phyloP scores from a whole-genome alignment of 1,140 invertebrate species.

The Chymomyza costata region DNA sequence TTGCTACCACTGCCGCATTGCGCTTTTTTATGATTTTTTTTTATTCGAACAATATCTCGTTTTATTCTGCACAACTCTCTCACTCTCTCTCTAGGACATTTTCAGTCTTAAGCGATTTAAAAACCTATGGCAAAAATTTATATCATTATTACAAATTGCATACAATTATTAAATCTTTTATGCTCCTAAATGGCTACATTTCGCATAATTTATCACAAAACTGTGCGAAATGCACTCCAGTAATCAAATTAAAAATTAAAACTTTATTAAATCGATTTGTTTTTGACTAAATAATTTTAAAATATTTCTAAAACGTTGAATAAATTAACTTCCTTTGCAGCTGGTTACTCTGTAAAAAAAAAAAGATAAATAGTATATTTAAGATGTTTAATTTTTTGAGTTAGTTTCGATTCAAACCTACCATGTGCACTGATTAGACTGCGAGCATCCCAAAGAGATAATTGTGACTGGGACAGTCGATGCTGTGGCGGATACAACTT shows the following conservation, averaged over 20 bases:
- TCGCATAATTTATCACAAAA: constrained; percentile 63
- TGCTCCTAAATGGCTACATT: constrained; percentile 55
- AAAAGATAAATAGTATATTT: not conserved
- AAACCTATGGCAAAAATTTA: constrained; percentile 72
- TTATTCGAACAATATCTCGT: constrained; percentile 1
- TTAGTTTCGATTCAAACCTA: constrained; percentile 3
- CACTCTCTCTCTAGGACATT: constrained; percentile 66
- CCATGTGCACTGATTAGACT: constrained; percentile 74
- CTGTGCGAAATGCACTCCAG: constrained; percentile 59
- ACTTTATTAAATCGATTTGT: too few species aligned
- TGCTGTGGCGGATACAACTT: constrained; percentile 64
- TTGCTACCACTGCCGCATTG: constrained; percentile 11
- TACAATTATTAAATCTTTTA: constrained; percentile 67
- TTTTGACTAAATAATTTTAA: constrained; percentile 62
- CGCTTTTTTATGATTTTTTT: constrained; percentile 13
- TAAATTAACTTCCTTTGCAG: constrained; percentile 44
- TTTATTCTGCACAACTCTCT: constrained; percentile 28
- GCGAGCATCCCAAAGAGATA: constrained; percentile 74
- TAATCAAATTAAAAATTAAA: constrained; percentile 27
- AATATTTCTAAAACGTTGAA: constrained; percentile 58
- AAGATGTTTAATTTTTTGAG: not conserved
- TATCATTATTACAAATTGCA: constrained; percentile 64
- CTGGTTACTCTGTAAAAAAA: constrained; percentile 48
- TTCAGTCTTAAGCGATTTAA: constrained; percentile 71
- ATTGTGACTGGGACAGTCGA: constrained; percentile 67